Evolutionary conservation across 2,888 invertebrate species (phyloP).

Genomic region (Xylophagus ater): DNA sequence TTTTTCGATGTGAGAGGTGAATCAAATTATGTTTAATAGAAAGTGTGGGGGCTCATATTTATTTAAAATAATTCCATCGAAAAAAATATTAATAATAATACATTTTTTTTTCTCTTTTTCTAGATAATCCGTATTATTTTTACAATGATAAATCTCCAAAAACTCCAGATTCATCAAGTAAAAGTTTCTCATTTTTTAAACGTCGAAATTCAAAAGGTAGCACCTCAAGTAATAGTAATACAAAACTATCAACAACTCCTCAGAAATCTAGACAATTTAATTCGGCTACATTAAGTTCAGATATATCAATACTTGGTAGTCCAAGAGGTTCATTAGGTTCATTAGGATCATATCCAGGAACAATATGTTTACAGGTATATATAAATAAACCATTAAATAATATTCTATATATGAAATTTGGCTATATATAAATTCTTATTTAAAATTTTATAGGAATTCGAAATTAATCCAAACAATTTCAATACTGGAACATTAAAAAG

Average conservation of each 20-base stretch:
- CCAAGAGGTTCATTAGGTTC: slow-evolving; percentile 36
- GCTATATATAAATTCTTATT: neutral
- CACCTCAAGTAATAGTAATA: slow-evolving; percentile 26
- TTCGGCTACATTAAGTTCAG: slow-evolving; percentile 35
- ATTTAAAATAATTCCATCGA: too few relatives aligned
- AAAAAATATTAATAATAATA: neutral
- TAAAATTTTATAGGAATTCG: slow-evolving; percentile 4
- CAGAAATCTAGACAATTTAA: slow-evolving; percentile 30
- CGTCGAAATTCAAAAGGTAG: slow-evolving; percentile 33
- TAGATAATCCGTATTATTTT: slow-evolving; percentile 39
- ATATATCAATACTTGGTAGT: slow-evolving; percentile 35
- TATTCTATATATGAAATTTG: slow-evolving; percentile 6
- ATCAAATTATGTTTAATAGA: too few relatives aligned
- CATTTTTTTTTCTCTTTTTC: slow-evolving; percentile 14
- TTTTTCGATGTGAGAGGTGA: too few relatives aligned
- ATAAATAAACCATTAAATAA: slow-evolving; percentile 7
- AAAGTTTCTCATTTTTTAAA: slow-evolving; percentile 35
- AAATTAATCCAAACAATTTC: slow-evolving; percentile 3
- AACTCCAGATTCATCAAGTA: slow-evolving; percentile 35
- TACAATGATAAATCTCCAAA: slow-evolving; percentile 37
- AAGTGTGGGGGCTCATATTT: too few relatives aligned
- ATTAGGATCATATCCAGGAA: slow-evolving; percentile 27
- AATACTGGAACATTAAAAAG: slow-evolving; percentile 7
- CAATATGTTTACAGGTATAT: slow-evolving; percentile 6
- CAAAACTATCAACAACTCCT: slow-evolving; percentile 8